These are phyloP conservation scores for Crotalus helleri DNA, from an alignment of 2,113 vertebrate genomes.

Conservation along the genomic window DNA sequence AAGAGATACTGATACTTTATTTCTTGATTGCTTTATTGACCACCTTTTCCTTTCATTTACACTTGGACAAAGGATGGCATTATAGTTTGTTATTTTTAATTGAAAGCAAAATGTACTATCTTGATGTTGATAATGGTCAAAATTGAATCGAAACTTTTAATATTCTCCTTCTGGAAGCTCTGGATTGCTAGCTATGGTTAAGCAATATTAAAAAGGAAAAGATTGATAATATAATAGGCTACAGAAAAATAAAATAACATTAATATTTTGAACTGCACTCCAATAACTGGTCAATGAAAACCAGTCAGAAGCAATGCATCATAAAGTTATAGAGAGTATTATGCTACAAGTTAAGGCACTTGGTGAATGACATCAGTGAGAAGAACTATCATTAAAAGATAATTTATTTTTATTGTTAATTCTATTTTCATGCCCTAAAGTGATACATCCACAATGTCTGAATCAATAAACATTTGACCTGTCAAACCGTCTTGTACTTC, in stretches of 20 bases:
- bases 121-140: conserved; percentile 46
- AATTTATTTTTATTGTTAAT: background rate
- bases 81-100: conserved; percentile 65
- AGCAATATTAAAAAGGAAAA: background rate
- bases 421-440: background rate
- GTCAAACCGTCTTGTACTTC: background rate
- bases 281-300: background rate
- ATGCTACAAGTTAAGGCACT: background rate
- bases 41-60: conserved; percentile 32
- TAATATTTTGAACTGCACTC: background rate
- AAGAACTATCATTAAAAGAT: background rate
- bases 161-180: conserved; percentile 48
- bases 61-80: conserved; percentile 41
- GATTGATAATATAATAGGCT: background rate
- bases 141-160: conserved; percentile 52
- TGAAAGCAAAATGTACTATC: conserved; percentile 49
- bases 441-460: background rate
- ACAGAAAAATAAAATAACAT: background rate
- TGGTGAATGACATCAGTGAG: background rate
- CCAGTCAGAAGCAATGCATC: background rate
- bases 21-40: conserved; percentile 53
- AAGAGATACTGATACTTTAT: conserved; percentile 41
- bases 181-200: conserved; percentile 6
- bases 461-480: background rate
- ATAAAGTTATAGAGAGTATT: background rate